Base-by-base conservation (phyloP, 2,113 vertebrate species). In the Mus spicilegus region DNA sequence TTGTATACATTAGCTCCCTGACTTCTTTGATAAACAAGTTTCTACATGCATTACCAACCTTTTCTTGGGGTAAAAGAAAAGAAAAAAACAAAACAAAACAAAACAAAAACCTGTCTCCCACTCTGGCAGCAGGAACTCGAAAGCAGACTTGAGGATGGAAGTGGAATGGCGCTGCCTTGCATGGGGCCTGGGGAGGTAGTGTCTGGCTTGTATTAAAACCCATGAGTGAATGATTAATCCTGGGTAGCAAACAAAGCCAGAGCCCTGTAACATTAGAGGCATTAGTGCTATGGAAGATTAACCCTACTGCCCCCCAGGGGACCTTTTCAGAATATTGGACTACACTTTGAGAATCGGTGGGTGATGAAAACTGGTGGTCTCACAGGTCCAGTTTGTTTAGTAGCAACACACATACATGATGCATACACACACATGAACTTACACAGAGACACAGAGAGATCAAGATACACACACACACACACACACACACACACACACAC, bases 171-270 rank as follows among this genome's bases (percentile, higher is more conserved):
- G 96, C 22, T 56, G 84, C 17, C 91, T 76, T 93, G 87, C 84
- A 28, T 76, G 91, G 96, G 93, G 95, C 78, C 7, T 70, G 77
- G 90, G 3, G 80, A 97, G 88, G 87, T 80, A 89, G 77, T 84
- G 75, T 97, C 96, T 97, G 97, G 97, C 97, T 97, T 95, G 36
- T 96, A 93, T 97, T 97, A 97, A 91, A 97, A 86, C 69, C 95
- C 96, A 95, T 91, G 96, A 96, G 97, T 94, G 94, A 97, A 97
- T 97, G 96, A 96, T 97, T 97, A 97, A 97, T 97, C 82, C 78
- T 49, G 94, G 89, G 82, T 63, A 89, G 94, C 89, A 98, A 97
- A 97, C 95, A 97, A 97, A 98, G 94, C 77, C 88, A 28, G 5
- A 36, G 67, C 84, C 93, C 94, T 96, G 95, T 97, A 97, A 97